Evolutionary conservation across 2,888 invertebrate species (phyloP).

Genomic region (Caradrina clavipalpis): DNA sequence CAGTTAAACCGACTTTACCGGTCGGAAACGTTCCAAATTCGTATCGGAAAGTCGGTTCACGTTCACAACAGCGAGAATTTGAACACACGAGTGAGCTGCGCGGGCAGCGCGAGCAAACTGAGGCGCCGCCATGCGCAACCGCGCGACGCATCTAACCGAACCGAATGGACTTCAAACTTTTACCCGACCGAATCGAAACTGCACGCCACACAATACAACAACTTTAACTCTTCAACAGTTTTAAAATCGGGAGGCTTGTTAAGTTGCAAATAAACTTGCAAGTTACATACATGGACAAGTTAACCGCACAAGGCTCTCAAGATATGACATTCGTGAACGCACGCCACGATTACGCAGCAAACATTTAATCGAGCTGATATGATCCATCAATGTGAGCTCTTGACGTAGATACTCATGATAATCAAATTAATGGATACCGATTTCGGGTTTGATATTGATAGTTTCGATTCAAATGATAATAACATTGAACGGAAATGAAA

Average conservation of each 20-base stretch:
- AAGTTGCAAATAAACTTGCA: constrained; percentile 86
- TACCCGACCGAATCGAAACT: constrained; percentile 83
- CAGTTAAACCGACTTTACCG: constrained; percentile 86
- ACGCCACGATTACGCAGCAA: constrained; percentile 78
- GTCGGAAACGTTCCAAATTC: constrained; percentile 87
- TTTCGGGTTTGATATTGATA: constrained; percentile 54
- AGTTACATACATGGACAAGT: constrained; percentile 84
- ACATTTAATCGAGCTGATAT: constrained; percentile 71
- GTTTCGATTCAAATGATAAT: constrained; percentile 55
- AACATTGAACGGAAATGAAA: constrained; percentile 51
- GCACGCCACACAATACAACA: constrained; percentile 64
- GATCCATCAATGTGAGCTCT: constrained; percentile 64
- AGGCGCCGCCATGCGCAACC: constrained; percentile 79
- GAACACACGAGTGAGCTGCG: constrained; percentile 86
- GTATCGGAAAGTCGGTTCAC: constrained; percentile 77
- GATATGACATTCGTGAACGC: constrained; percentile 81
- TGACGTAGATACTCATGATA: constrained; percentile 69
- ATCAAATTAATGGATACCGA: constrained; percentile 61
- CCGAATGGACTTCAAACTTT: constrained; percentile 87
- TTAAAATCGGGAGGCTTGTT: constrained; percentile 79
- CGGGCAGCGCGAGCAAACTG: constrained; percentile 89
- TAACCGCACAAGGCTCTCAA: constrained; percentile 84
- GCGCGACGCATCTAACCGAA: constrained; percentile 82
- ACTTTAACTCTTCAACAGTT: constrained; percentile 61
- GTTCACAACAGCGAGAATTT: constrained; percentile 65